Conservation (phyloP, 1,140 invertebrate species). For the Pseudachorutes palmiensis region DNA sequence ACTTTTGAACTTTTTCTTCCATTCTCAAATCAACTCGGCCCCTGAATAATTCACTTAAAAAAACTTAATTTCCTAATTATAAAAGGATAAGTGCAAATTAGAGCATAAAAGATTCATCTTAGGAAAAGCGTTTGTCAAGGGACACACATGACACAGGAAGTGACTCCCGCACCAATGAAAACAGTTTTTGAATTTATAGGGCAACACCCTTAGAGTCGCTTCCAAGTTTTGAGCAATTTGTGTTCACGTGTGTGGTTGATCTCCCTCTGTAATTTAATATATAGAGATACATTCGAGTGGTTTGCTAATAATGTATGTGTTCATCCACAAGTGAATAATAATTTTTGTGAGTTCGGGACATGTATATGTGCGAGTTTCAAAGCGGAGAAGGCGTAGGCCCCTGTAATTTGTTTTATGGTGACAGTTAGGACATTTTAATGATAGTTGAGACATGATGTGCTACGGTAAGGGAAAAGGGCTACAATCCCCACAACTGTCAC, state of each 20-base stretch:
- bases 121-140: no score
- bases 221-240: no score
- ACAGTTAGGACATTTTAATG: conserved; percentile 39
- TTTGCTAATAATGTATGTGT: conserved; percentile 26
- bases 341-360: conserved; percentile 28
- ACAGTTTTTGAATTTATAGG: no score
- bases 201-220: no score
- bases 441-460: conserved; percentile 35
- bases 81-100: no score
- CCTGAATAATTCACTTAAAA: background rate
- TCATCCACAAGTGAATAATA: conserved; percentile 36
- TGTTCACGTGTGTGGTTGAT: no score
- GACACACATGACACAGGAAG: no score
- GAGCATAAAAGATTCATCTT: no score
- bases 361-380: background rate
- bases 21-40: background rate
- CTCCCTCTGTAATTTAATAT: background rate
- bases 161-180: no score
- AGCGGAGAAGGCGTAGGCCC: conserved; percentile 19
- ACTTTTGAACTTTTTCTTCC: conserved; percentile 6
- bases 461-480: conserved; percentile 26
- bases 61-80: background rate
- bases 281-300: background rate
- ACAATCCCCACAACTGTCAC: conserved; percentile 32
- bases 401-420: conserved; percentile 39